Evolutionary conservation across 2,797 vertebrate species (phyloP), one percentile per base, ranked within the genome.

Genomic region (Potorous gilbertii): DNA sequence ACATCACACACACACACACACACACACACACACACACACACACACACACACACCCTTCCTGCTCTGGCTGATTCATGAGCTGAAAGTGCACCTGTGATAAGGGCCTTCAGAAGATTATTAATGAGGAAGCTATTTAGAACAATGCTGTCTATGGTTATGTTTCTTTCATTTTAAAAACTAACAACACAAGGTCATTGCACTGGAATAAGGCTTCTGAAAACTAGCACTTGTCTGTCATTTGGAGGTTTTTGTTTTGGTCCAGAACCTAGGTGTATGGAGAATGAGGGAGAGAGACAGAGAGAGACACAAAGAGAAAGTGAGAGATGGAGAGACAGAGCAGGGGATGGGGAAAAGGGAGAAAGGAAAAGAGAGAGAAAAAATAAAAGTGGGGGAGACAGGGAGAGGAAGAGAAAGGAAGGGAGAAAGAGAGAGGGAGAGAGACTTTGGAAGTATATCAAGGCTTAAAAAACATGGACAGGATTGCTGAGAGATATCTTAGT

Each of bases 381-480:
- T 52, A 6, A 52, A 6, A 52, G 52, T 52, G 21, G 40, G 54
- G 16, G 52, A 90, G 87, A 54, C 6, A 59, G 9, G 13, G 12
- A 12, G 57, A 29, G 57, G 21, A 12, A 13, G 4, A 52, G 52
- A 52, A 52, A 8, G 27, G 12, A 13, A 74, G 87, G 92, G 57
- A 16, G 4, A 55, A 14, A 56, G 91, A 11, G n/a, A 92, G 16
- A 13, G 66, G 27, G 94, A 34, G 91, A 66, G 55, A 93, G 12
- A 96, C 87, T 87, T 94, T 97, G 94, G 96, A 97, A 94, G 94
- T 97, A 94, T 97, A 96, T 98, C 97, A 97, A 96, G 96, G 96
- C 96, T 96, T 95, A 59, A 95, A 81, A 81, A 87, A 92, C 13
- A 90, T 0, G 92, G 97, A 96, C 97, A 97, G 96, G 97, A 97